These are phyloP conservation scores for Cartodere bifasciata DNA, from an alignment of 2,888 invertebrate genomes.

Conservation along the genomic window DNA sequence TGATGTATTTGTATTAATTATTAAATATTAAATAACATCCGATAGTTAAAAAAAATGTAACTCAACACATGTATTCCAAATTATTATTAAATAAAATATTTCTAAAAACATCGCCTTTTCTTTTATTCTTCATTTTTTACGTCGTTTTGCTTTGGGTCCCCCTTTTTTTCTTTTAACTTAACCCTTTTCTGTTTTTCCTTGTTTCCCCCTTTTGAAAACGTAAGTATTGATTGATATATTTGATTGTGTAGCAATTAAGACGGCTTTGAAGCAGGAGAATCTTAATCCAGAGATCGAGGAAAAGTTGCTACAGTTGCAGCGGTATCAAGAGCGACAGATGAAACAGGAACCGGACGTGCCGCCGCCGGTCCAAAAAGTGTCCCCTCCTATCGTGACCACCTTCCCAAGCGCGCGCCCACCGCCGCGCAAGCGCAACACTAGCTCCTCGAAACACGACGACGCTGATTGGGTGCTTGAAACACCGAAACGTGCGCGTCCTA, in stretches of 20 bases:
- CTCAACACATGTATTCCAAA: conserved; percentile 17
- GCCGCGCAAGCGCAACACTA: conserved; percentile 28
- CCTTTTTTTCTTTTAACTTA: conserved; percentile 16
- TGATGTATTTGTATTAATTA: no score
- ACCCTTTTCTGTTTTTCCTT: conserved; percentile 12
- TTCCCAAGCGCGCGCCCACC: neutral
- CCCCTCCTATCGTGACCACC: conserved; percentile 25
- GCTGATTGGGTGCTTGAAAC: conserved; percentile 38
- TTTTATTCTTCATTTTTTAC: conserved; percentile 21
- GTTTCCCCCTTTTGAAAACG: conserved; percentile 1
- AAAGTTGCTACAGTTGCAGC: conserved; percentile 75
- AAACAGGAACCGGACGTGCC: conserved; percentile 40
- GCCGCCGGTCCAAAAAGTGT: conserved; percentile 22
- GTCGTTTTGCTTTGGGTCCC: conserved; percentile 32
- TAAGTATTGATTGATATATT: conserved; percentile 2
- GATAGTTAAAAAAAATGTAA: conserved; percentile 1
- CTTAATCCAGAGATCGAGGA: conserved; percentile 87
- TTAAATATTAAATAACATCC: no score
- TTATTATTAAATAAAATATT: conserved; percentile 19
- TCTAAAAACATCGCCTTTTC: conserved; percentile 24
- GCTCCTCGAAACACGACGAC: conserved; percentile 31
- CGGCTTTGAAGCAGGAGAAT: conserved; percentile 83
- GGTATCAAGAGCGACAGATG: conserved; percentile 72
- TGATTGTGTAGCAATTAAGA: conserved; percentile 63
- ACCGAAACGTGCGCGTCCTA: conserved; percentile 31